Evolutionary conservation across 2,888 invertebrate genomes (phyloP).

Genomic region (Aspidiotus destructor): DNA sequence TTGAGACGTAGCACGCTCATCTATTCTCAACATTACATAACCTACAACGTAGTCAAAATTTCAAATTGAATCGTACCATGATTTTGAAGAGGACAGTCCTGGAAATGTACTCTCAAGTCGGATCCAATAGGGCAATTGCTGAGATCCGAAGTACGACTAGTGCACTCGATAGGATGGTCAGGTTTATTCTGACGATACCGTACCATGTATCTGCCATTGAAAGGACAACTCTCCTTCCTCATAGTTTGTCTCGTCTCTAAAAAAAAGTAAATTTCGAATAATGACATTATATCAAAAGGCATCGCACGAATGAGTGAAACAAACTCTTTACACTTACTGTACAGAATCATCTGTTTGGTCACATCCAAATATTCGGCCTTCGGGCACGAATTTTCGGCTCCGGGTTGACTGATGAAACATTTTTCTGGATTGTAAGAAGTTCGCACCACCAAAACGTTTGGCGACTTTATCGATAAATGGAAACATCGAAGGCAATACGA

Average conservation of each 20-base stretch:
- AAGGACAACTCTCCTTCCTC: slow-evolving; percentile 53
- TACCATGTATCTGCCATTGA: slow-evolving; percentile 52
- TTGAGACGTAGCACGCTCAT: no score
- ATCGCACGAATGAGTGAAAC: neutral
- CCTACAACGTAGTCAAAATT: no score
- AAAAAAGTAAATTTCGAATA: slow-evolving; percentile 26
- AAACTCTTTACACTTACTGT: slow-evolving; percentile 17
- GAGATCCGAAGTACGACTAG: slow-evolving; percentile 48
- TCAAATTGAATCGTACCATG: slow-evolving; percentile 43
- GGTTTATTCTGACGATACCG: slow-evolving; percentile 48
- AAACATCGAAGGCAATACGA: slow-evolving; percentile 21
- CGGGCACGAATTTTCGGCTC: slow-evolving; percentile 24
- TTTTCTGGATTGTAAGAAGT: slow-evolving; percentile 12
- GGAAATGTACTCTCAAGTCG: slow-evolving; percentile 49
- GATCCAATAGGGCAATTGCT: slow-evolving; percentile 55
- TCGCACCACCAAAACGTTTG: slow-evolving; percentile 15
- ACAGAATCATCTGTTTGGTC: slow-evolving; percentile 19
- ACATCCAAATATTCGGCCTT: slow-evolving; percentile 17
- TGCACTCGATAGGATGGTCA: slow-evolving; percentile 47
- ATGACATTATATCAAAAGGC: neutral
- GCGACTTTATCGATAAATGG: slow-evolving; percentile 19
- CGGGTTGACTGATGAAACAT: slow-evolving; percentile 16
- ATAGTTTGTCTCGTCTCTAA: slow-evolving; percentile 49
- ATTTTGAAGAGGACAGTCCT: slow-evolving; percentile 49
- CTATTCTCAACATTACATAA: no score